Base-by-base conservation (phyloP, 2,113 vertebrate species). In the Rhabdornis inornatus region DNA sequence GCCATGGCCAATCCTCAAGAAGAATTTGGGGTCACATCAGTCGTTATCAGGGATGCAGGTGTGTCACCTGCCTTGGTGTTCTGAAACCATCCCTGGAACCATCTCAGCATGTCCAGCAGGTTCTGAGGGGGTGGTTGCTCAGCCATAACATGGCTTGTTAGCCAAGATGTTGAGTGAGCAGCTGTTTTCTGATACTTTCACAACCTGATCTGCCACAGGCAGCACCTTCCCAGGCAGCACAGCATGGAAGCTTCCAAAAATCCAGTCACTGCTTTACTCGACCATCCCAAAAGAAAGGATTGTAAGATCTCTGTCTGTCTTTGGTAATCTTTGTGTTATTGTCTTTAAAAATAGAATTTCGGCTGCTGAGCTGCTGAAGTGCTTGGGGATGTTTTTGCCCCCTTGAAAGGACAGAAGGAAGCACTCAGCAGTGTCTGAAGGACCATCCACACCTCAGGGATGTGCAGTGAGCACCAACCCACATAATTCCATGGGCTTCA, bases 201-300 rank as follows among this genome's bases (percentile, higher is more conserved):
- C 33, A 31, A 8, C 75, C 44, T 64, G 31, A 15, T 28, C 9
- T 10, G 13, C 66, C n/a, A 1, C 33, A 45, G 71, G 55, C 60
- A 47, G 61, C 55, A 24, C 64, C 55, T 63, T 87, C 27, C 25
- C 59, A 33, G 72, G 3, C n/a, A 92, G 53, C 21, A 17, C 59
- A 1, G 0, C 22, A 11, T 0, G 0, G 20, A 15, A 81, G 19
- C 55, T 81, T 47, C 76, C 5, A 5, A 55, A 70, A 81, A 44
- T 22, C 42, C 52, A 19, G 7, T 15, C 3, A 1, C 40, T 2
- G 5, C 22, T 86, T 86, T 63, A 11, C 45, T 40, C 59, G 50
- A 15, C 11, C 16, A 22, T 19, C 24, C 49, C 33, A 47, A 59
- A 64, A 42, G 33, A 35, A 47, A 60, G 42, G 55, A 13, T 3